Conservation (phyloP, 2,888 invertebrate genomes). For the Patella depressa region DNA sequence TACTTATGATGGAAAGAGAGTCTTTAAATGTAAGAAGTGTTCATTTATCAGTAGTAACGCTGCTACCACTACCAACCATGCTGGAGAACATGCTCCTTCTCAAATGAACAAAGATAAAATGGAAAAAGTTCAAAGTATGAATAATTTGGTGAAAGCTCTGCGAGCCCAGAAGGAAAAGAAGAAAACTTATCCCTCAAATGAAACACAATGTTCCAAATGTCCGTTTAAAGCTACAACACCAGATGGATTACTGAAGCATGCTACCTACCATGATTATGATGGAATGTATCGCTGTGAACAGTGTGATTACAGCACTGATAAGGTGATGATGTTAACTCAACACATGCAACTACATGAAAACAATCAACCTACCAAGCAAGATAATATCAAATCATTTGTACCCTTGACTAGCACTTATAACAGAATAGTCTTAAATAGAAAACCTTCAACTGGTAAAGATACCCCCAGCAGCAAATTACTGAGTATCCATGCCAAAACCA, state of each 20-base stretch:
- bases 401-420: background rate
- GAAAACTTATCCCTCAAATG: background rate
- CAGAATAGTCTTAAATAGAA: background rate
- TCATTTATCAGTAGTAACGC: constrained; percentile 54
- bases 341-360: constrained; percentile 53
- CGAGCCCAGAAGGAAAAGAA: background rate
- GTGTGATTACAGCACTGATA: constrained; percentile 63
- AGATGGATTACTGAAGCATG: constrained; percentile 42
- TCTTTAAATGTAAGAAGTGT: constrained; percentile 73
- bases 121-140: background rate
- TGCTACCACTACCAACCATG: constrained; percentile 53
- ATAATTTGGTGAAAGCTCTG: background rate
- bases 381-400: background rate
- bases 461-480: constrained; percentile 8
- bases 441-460: constrained; percentile 11
- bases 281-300: constrained; percentile 53
- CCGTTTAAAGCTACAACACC: constrained; percentile 42
- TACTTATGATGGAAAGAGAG: constrained; percentile 56
- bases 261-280: constrained; percentile 46
- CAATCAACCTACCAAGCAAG: constrained; percentile 44
- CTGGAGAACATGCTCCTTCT: constrained; percentile 34
- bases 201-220: constrained; percentile 42
- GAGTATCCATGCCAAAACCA: constrained; percentile 21
- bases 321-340: constrained; percentile 26
- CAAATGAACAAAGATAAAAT: background rate